phyloP scores from a whole-genome alignment of 2,888 invertebrate genomes.

The Sarcophaga subvicina region DNA sequence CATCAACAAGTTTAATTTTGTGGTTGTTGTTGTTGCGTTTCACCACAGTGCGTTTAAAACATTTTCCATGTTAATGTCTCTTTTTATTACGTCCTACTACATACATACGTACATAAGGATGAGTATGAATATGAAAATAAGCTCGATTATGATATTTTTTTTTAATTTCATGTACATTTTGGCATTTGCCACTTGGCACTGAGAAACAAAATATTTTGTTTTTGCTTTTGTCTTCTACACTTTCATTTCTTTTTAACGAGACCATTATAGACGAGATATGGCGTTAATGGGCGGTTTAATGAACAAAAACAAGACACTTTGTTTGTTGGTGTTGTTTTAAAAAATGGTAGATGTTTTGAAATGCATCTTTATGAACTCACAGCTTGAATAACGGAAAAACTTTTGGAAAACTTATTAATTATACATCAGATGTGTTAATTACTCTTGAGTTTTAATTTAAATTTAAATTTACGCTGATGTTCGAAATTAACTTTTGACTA shows the following conservation, averaged over 20 bases:
- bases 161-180: slow-evolving; percentile 8
- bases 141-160: slow-evolving; percentile 14
- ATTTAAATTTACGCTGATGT: too few relatives aligned
- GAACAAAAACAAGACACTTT: not conserved
- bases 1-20: slow-evolving; percentile 30
- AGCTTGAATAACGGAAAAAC: too few relatives aligned
- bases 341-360: too few relatives aligned
- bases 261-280: not conserved
- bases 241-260: not conserved
- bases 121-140: slow-evolving; percentile 11
- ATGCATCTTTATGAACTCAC: too few relatives aligned
- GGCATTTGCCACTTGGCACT: slow-evolving; percentile 4
- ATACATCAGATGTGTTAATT: too few relatives aligned
- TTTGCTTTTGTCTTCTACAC: not conserved
- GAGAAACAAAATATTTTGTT: not conserved
- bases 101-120: not conserved
- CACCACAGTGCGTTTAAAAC: slow-evolving; percentile 7
- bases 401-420: too few relatives aligned
- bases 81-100: not conserved
- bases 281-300: slow-evolving; percentile 5
- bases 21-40: not conserved
- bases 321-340: not conserved
- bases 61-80: slow-evolving; percentile 34
- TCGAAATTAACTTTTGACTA: too few relatives aligned
- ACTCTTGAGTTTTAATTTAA: too few relatives aligned